phyloP scores from a whole-genome alignment of 2,797 vertebrate genomes.

The Pempheris klunzingeri region DNA sequence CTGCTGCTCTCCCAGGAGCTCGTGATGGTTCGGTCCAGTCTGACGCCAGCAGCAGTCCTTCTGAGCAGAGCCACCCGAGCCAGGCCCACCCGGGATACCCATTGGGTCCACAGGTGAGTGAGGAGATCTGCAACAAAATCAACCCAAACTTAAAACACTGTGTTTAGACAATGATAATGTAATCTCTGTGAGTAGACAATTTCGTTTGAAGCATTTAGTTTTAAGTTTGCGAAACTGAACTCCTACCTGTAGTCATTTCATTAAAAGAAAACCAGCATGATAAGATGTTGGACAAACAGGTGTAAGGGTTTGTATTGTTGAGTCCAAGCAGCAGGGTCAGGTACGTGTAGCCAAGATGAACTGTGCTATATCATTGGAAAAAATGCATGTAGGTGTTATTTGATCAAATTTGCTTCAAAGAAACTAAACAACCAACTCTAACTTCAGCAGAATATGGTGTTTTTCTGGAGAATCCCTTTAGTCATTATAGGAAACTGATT shows the following conservation, averaged over 20 bases:
- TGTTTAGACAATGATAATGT: not conserved
- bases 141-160: not conserved
- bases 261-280: conserved; percentile 3
- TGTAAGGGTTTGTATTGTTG: not conserved
- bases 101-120: conserved; percentile 95
- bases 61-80: conserved; percentile 91
- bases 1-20: conserved; percentile 84
- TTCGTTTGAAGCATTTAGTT: not conserved
- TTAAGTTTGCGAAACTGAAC: not conserved
- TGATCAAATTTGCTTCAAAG: not conserved
- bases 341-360: not conserved
- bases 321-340: not conserved
- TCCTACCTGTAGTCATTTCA: conserved; percentile 3
- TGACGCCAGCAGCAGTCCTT: conserved; percentile 90
- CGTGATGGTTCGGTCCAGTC: conserved; percentile 91
- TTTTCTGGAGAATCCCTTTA: not conserved
- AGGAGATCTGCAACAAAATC: not conserved
- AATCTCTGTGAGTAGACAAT: not conserved
- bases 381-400: not conserved
- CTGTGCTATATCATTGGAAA: not conserved
- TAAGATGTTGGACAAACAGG: not conserved
- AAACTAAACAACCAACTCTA: too few relatives aligned
- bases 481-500: too few relatives aligned
- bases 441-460: not conserved
- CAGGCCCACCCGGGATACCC: conserved; percentile 92